Conservation (phyloP, 1,140 invertebrate species). For the Linepithema humile region DNA sequence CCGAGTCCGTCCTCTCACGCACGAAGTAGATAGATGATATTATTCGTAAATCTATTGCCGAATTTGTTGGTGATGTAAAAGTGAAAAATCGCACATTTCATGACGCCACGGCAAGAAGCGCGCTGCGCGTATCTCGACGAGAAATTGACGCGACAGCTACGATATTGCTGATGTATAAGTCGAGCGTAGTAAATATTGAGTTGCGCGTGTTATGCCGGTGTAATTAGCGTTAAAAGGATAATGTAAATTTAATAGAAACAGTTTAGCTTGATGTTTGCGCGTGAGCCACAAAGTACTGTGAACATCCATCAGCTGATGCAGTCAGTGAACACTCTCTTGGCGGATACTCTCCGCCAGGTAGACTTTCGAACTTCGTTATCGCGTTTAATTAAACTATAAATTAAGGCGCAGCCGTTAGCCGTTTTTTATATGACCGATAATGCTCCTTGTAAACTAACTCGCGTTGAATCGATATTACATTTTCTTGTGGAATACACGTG, state of each 20-base stretch:
- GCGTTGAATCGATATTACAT: slow-evolving; percentile 35
- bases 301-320: slow-evolving; percentile 43
- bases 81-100: slow-evolving; percentile 33
- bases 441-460: slow-evolving; percentile 37
- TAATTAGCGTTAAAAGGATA: slow-evolving; percentile 41
- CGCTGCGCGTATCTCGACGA: neutral
- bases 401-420: slow-evolving; percentile 42
- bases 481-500: neutral
- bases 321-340: slow-evolving; percentile 7
- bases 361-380: slow-evolving; percentile 52
- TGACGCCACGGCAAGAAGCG: slow-evolving; percentile 8
- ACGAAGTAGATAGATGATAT: slow-evolving; percentile 36
- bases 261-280: slow-evolving; percentile 16
- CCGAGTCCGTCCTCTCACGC: neutral
- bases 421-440: slow-evolving; percentile 51
- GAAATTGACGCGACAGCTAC: slow-evolving; percentile 19
- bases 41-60: neutral
- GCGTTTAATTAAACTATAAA: slow-evolving; percentile 59
- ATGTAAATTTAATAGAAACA: slow-evolving; percentile 50
- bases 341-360: slow-evolving; percentile 27
- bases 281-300: slow-evolving; percentile 14
- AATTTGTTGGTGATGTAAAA: slow-evolving; percentile 20
- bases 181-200: slow-evolving; percentile 23
- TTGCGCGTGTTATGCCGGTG: neutral
- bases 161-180: neutral